A percentile compares a stretch with the other conserved stretches of the same genome.
Conservation (phyloP, 53 echinoderm and acorn worm genomes). For the Echinometra lucunter region DNA sequence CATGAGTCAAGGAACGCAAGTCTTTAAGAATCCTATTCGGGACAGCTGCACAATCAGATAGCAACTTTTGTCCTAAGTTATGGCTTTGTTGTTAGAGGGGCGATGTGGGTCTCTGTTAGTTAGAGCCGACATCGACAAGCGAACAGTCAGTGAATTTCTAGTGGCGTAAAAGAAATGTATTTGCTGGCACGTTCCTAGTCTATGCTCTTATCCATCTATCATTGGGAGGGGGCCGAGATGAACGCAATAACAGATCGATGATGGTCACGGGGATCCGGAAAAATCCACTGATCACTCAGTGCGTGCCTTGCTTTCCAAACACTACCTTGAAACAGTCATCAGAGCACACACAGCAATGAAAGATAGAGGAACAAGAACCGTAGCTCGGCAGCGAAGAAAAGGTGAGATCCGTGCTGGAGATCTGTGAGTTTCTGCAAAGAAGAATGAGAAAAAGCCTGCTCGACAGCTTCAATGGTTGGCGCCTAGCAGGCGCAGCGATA, state of each 20-base stretch:
- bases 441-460: background rate
- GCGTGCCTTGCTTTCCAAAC: slow-evolving; percentile 23
- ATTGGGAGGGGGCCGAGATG: background rate
- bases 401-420: background rate
- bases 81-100: background rate
- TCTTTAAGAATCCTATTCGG: background rate
- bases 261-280: background rate
- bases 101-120: background rate
- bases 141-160: background rate
- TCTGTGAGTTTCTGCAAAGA: background rate
- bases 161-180: slow-evolving; percentile 24
- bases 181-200: slow-evolving; percentile 49
- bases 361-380: background rate
- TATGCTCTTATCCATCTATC: slow-evolving; percentile 1
- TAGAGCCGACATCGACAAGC: background rate
- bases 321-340: slow-evolving; percentile 19
- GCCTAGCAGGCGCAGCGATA: background rate
- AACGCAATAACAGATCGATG: slow-evolving; percentile 56
- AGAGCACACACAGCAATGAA: background rate
- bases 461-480: background rate
- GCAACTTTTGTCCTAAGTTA: background rate
- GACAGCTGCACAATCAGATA: background rate
- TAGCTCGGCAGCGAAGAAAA: background rate
- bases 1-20: background rate
- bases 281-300: slow-evolving; percentile 38